Conservation (phyloP, 2,113 vertebrate species). For the Lepisosteus osseus region DNA sequence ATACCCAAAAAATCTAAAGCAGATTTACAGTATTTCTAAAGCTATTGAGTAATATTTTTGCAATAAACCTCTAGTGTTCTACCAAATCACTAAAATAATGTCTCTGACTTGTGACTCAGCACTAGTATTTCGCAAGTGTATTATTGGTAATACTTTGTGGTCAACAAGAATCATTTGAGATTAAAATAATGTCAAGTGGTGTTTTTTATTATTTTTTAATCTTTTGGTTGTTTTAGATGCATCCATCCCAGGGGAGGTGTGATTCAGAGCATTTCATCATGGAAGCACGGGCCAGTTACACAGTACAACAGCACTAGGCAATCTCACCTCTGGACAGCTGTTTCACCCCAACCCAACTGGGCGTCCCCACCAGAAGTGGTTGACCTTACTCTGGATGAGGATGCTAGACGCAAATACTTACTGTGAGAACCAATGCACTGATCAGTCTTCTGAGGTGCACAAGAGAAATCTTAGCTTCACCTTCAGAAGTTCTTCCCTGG, state of each 20-base stretch:
- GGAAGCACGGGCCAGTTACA: slow-evolving; percentile 75
- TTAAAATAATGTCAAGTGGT: too few species aligned
- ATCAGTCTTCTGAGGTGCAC: slow-evolving; percentile 47
- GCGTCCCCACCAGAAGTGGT: slow-evolving; percentile 89
- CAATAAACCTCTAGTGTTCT: too few species aligned
- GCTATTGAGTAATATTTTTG: too few species aligned
- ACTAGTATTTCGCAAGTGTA: too few species aligned
- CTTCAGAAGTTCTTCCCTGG: slow-evolving; percentile 55
- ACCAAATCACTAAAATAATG: too few species aligned
- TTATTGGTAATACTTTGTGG: too few species aligned
- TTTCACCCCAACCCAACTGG: slow-evolving; percentile 85
- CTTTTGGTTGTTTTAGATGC: slow-evolving; percentile 60
- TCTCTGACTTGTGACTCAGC: too few species aligned
- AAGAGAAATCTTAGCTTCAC: slow-evolving; percentile 44
- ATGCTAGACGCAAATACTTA: slow-evolving; percentile 86
- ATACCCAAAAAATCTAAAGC: too few species aligned
- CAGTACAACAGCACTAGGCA: slow-evolving; percentile 69
- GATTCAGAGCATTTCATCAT: slow-evolving; percentile 91
- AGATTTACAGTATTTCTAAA: too few species aligned
- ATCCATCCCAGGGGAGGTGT: slow-evolving; percentile 87
- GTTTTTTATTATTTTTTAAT: neutral
- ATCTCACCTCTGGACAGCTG: slow-evolving; percentile 80
- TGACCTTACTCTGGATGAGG: slow-evolving; percentile 94
- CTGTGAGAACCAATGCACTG: slow-evolving; percentile 76
- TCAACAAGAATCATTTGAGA: too few species aligned